Conservation (phyloP, 2,113 vertebrate genomes). For the Zosterops pallidus region DNA sequence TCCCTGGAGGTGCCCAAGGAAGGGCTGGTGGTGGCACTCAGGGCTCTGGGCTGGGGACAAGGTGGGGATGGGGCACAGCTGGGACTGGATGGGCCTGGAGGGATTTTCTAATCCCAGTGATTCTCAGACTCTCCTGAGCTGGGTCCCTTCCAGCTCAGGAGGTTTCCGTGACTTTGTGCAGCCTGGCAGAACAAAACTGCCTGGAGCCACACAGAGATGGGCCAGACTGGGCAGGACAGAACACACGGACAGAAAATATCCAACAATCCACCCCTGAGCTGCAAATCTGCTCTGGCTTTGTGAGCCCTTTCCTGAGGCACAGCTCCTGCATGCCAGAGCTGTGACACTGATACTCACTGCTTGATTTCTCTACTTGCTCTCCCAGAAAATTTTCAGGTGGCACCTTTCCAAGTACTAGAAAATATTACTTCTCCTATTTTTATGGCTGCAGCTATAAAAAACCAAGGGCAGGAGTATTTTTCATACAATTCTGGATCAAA, state of each 20-base stretch:
- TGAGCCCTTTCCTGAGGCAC: neutral
- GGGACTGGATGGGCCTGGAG: neutral
- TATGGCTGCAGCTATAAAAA: neutral
- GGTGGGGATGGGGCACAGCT: neutral
- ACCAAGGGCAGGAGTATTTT: neutral
- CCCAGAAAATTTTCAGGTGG: neutral
- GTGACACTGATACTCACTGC: neutral
- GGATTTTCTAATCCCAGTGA: neutral
- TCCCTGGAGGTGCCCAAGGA: neutral
- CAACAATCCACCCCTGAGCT: neutral
- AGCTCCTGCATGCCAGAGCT: neutral
- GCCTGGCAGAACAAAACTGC: neutral
- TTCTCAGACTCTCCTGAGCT: neutral
- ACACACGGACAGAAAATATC: rapidly evolving
- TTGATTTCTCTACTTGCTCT: neutral
- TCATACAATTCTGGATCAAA: neutral
- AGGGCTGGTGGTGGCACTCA: rapidly evolving
- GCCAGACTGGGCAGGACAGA: neutral
- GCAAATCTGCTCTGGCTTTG: neutral
- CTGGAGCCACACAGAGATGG: neutral
- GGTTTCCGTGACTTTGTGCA: neutral
- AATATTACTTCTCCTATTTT: neutral
- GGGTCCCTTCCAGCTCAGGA: neutral
- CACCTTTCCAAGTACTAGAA: neutral
- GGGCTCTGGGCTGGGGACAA: neutral